These are phyloP conservation scores for Falco cherrug DNA, from an alignment of 2,797 vertebrate species.

Conservation along the genomic window DNA sequence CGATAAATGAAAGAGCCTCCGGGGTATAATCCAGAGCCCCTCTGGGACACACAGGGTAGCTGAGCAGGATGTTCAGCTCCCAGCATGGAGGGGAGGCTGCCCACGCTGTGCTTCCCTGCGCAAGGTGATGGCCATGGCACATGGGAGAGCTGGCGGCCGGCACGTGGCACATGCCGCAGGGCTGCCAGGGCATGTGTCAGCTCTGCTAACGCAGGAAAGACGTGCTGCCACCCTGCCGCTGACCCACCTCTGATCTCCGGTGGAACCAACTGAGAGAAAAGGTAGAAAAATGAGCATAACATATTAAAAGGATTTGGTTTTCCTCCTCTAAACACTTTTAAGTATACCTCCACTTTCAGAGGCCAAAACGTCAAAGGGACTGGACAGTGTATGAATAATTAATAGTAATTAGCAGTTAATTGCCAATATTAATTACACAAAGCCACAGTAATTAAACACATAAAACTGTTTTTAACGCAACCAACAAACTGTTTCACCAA, in stretches of 20 bases:
- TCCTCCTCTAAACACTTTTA: background rate
- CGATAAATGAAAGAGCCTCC: accelerated
- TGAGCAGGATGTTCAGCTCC: background rate
- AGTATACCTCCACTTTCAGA: background rate
- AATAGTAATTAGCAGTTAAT: background rate
- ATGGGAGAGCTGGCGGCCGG: accelerated
- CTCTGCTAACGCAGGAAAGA: accelerated
- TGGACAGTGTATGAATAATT: background rate
- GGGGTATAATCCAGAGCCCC: background rate
- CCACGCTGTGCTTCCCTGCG: accelerated
- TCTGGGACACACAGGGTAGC: accelerated
- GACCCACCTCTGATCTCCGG: accelerated
- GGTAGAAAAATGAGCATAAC: accelerated
- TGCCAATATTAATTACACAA: background rate
- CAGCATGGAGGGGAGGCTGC: background rate
- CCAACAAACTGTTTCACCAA: background rate
- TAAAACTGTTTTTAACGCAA: background rate
- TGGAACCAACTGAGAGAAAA: accelerated
- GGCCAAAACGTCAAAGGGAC: background rate
- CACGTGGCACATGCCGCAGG: accelerated
- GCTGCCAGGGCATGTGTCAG: accelerated
- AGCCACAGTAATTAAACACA: background rate
- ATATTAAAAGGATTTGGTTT: background rate
- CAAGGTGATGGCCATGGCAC: accelerated
- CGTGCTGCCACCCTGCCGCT: accelerated